Conservation (phyloP, 2,888 invertebrate genomes). For the Yponomeuta plumbellus region DNA sequence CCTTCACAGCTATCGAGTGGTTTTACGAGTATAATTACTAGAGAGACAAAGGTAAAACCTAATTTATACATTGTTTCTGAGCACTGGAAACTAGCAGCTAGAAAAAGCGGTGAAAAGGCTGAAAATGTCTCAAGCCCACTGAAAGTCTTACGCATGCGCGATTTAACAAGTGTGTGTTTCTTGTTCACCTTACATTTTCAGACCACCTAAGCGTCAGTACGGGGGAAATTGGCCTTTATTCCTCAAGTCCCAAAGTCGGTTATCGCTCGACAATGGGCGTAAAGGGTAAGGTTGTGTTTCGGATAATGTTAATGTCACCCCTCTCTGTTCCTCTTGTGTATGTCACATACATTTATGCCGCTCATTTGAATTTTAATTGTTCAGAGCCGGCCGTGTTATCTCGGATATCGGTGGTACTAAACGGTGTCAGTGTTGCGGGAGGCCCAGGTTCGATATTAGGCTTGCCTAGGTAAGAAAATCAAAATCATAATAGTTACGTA, state of each 20-base stretch:
- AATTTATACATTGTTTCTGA: too few species aligned
- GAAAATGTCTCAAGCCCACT: conserved; percentile 14
- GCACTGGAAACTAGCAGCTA: background rate
- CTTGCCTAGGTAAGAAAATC: too few species aligned
- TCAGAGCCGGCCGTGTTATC: conserved; percentile 27
- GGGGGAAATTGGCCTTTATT: conserved; percentile 24
- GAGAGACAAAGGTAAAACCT: too few species aligned
- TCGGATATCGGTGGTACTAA: background rate
- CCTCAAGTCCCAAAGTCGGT: conserved; percentile 1
- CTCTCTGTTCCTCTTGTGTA: conserved; percentile 35
- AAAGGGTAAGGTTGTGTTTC: conserved; percentile 43
- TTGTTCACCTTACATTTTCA: conserved; percentile 53
- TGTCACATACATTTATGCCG: conserved; percentile 32
- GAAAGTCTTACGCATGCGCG: conserved; percentile 49
- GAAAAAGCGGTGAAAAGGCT: background rate
- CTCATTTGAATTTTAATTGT: conserved; percentile 50
- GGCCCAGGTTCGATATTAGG: too few species aligned
- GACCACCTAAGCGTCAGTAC: conserved; percentile 37
- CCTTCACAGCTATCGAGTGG: too few species aligned
- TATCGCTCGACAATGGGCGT: background rate
- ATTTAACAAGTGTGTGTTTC: conserved; percentile 31
- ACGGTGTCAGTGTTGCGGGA: background rate
- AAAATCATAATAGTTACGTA: too few species aligned
- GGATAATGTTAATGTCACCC: conserved; percentile 36
- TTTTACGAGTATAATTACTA: too few species aligned